Evolutionary conservation across 2,888 invertebrate genomes (phyloP).

Genomic region (Subacronicta megacephala): DNA sequence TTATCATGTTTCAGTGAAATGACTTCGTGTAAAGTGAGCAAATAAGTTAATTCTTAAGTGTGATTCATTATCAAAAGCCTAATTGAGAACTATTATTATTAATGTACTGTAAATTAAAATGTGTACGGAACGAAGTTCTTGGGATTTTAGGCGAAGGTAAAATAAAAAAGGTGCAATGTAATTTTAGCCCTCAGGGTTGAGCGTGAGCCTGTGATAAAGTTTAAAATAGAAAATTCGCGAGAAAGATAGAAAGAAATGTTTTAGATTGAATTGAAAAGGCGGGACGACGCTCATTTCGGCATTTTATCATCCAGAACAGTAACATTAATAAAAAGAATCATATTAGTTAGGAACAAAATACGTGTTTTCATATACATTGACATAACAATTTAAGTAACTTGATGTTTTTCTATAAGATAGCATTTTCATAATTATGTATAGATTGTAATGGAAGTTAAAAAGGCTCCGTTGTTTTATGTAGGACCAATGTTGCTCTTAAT

Average conservation of each 20-base stretch:
- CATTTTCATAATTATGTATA: conserved; percentile 64
- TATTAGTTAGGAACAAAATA: conserved; percentile 69
- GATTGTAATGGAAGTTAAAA: conserved; percentile 47
- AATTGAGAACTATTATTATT: conserved; percentile 61
- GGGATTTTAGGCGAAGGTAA: conserved; percentile 68
- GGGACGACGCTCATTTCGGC: conserved; percentile 73
- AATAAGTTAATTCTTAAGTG: conserved; percentile 54
- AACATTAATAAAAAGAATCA: conserved; percentile 56
- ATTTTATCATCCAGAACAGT: conserved; percentile 49
- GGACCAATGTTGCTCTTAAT: conserved; percentile 74
- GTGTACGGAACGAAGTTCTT: conserved; percentile 75
- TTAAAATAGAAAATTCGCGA: conserved; percentile 71
- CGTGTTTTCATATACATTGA: conserved; percentile 81
- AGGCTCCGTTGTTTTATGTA: conserved; percentile 66
- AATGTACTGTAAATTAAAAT: conserved; percentile 54
- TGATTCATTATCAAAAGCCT: conserved; percentile 68
- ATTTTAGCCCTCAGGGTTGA: conserved; percentile 78
- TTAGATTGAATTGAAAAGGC: conserved; percentile 69
- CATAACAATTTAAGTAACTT: conserved; percentile 64
- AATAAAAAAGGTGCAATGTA: conserved; percentile 81
- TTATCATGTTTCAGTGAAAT: conserved; percentile 44
- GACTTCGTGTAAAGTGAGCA: conserved; percentile 45
- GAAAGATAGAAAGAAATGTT: conserved; percentile 65
- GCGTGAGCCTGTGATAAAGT: conserved; percentile 88
- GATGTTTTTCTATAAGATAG: conserved; percentile 78